Evolutionary conservation across 2,113 vertebrate genomes (phyloP), one percentile per base, ranked within the genome.

Genomic region (Oreotragus oreotragus): DNA sequence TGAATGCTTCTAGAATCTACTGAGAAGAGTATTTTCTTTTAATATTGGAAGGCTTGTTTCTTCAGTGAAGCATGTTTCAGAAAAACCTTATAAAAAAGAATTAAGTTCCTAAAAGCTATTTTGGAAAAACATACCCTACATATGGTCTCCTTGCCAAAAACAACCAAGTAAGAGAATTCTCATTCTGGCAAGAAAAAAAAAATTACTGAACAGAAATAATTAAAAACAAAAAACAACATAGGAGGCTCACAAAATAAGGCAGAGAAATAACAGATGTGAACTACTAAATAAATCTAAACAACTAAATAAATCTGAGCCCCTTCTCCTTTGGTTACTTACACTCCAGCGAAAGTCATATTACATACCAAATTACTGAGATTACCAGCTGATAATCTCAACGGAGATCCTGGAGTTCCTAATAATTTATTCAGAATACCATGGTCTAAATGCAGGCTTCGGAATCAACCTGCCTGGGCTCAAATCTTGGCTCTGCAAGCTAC

Each of bases 111-210:
- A 80, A 28, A 91, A 45, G 23, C 58, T 8, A 58, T 60, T 11
- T 79, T 79, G 21, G 28, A 84, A 80, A 96, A 91, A 84, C 39
- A 95, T 47, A 77, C 25, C 25, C 62, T 36, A 84, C 66, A 90
- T 79, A 45, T 95, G 36, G 28, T 97, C 62, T 87, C 86, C 76
- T 90, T 90, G 76, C 47, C 28, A 88, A 77, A 96, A 87, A 87
- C 6, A 87, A 95, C 15, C 36, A 91, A 93, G 28, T 81, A 64
- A 28, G 30, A 57, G 23, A 91, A 53, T 80, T 79, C 76, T 49
- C 62, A 10, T 66, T 57, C 62, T 88, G 49, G 33, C 47, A 88
- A 88, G 64, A 88, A 30, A 93, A 94, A 94, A 92, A 91, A 45
- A 77, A 77, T 83, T 53, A 85, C 73, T 89, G 39, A 93, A 88